These are phyloP conservation scores for Heterotilapia buettikoferi DNA, from an alignment of 2,113 vertebrate species.

Conservation along the genomic window DNA sequence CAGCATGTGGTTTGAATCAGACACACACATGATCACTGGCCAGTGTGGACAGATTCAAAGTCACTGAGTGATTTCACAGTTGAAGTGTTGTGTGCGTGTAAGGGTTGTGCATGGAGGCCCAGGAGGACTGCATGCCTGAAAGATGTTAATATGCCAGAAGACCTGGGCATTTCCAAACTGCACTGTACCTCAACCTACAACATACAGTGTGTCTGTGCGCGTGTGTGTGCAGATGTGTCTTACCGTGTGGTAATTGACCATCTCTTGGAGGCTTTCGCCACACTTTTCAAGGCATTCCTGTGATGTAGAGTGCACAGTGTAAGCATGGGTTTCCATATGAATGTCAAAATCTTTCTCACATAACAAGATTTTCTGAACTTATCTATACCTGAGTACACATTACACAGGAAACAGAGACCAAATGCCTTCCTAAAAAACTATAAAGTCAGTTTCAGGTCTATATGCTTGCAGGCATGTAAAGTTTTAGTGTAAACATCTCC, in stretches of 20 bases:
- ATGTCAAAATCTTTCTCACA: neutral
- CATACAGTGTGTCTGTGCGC: neutral
- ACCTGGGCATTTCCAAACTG: neutral
- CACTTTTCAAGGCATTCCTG: slow-evolving; percentile 90
- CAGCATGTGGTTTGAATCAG: slow-evolving; percentile 62
- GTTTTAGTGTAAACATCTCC: slow-evolving; percentile 3
- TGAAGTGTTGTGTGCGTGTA: neutral
- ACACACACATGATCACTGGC: slow-evolving; percentile 13
- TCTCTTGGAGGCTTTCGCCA: slow-evolving; percentile 93
- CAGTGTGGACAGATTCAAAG: slow-evolving; percentile 30
- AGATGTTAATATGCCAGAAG: slow-evolving; percentile 34
- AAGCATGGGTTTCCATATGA: neutral
- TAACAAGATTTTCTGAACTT: neutral
- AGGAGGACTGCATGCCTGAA: slow-evolving; percentile 11
- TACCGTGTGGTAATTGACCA: slow-evolving; percentile 95
- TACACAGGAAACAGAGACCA: neutral
- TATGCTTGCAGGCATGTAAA: slow-evolving; percentile 5
- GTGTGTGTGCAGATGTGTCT: slow-evolving; percentile 39
- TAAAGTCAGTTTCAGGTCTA: slow-evolving; percentile 13
- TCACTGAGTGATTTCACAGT: slow-evolving; percentile 36
- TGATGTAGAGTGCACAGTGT: neutral
- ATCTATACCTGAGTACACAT: neutral
- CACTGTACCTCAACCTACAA: neutral
- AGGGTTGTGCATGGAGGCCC: neutral
- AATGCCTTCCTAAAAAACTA: slow-evolving; percentile 21